Base-by-base conservation (phyloP, 2,113 vertebrate genomes). In the Campylomormyrus tamandua region DNA sequence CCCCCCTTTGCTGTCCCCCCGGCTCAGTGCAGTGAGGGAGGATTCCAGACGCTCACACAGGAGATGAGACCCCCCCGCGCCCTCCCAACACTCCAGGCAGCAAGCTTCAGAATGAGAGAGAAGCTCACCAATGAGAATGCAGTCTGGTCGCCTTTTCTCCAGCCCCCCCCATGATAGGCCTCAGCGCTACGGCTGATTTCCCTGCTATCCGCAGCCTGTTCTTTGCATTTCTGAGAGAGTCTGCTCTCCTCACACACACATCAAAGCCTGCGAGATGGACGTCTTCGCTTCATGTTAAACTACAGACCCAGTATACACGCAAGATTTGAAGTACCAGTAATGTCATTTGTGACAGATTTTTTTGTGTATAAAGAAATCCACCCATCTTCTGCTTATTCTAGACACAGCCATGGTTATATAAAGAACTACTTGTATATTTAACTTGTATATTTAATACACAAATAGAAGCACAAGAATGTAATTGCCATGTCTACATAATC, bases 11-110 rank as follows among this genome's bases (percentile, higher is more conserved):
- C 24, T n/a, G 52, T 35, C 21, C 31, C 42, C 77, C 24, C 17
- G 3, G 27, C 27, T 27, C 6, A 52, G 42, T 48, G 7, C 15
- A 31, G n/a, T 91, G 66, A 53, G 5, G 91, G 86, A 87, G 56
- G 84, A 86, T 85, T 89, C 89, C 92, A 93, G 92, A 93, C 91
- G 21, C 35, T 92, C 90, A 89, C 39, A 48, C 56, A 90, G 91
- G 90, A 91, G 83, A 9, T 1, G 70, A 35, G 24, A 15, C 53
- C 15, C 89, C 74, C 74, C 35, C n/a, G 7, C 21, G 0, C 35
- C 70, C 52, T 39, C 50, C 48, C 17, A 80, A 84, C 89, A 58
- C 52, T 35, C 52, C 89, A 58, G 70, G 80, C 80, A 10, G 83
- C 46, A 31, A n/a, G 56, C 58, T 90, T 9, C 56, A 77, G n/a